Base-by-base conservation (phyloP, 2,113 vertebrate genomes). In the Glaucomys volans region DNA sequence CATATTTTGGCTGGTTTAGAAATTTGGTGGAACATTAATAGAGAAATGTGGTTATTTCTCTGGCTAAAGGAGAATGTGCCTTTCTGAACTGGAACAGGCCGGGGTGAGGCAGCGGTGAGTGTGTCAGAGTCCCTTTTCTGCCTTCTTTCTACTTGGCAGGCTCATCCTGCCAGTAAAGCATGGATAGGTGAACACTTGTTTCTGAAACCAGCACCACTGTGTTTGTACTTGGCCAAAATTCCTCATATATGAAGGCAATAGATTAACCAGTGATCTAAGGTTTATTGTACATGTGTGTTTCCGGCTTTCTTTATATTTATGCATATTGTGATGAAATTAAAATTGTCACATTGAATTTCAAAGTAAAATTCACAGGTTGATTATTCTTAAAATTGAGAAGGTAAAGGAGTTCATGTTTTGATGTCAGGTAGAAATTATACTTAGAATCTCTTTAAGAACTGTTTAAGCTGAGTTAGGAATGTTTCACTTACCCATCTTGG, bases 1-100 rank as follows among this genome's bases (percentile, higher is more conserved):
- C 47, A 77, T 91, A 75, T 84, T 94, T 74, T 69, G 57, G 17
- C 37, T 54, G 71, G 42, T 88, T 91, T 66, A 52, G n/a, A 88
- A 79, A 87, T 84, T 88, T 87, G 91, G 28, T 35, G 69, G 52
- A 84, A 75, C 13, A 42, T 28, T 64, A 59, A 71, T 80, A 74
- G n/a, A 69, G 89, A 75, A 75, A 16, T 4, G 22, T 30, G 64
- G 35, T 90, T 44, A 52, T 22, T 92, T 40, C 50, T 83, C 22
- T 50, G 77, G 35, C 10, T 83, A 42, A 75, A 35, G 47, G 50
- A 71, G 9, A 83, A 1, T 5, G 4, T 64, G 8, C 28, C 9
- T 84, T 57, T 94, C 47, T 69, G 10, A 85, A 24, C 13, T 57
- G n/a, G 24, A 4, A 26, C 26, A 88, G 6, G 20, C 44, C 84